A percentile compares a stretch with the other conserved stretches of the same genome.
These are phyloP conservation scores for Arctocebus calabarensis DNA, from an alignment of 2,797 vertebrate species.

Conservation along the genomic window DNA sequence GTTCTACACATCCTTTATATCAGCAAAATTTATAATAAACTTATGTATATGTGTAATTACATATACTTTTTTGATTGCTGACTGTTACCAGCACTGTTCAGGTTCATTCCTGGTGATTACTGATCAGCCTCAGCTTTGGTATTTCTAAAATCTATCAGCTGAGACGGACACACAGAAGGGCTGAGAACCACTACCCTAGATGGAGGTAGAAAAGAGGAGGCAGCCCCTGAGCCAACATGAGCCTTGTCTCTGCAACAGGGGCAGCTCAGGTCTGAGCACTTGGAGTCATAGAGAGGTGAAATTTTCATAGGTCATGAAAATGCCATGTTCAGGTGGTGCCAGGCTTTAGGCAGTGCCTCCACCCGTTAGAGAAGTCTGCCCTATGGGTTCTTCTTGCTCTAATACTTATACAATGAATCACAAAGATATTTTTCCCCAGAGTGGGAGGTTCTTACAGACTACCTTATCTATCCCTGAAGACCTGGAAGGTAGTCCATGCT, in stretches of 20 bases:
- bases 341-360: not conserved
- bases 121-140: fast-evolving
- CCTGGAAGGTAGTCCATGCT: not conserved
- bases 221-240: not conserved
- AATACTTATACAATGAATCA: not conserved
- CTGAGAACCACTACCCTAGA: not conserved
- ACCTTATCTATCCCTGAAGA: not conserved
- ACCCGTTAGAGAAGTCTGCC: not conserved
- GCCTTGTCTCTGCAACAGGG: not conserved
- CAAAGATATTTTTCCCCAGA: not conserved
- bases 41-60: fast-evolving
- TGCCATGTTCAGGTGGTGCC: too few relatives aligned
- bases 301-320: too few relatives aligned
- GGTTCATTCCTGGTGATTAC: not conserved
- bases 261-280: not conserved
- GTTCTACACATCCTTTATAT: not conserved
- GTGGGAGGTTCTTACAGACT: not conserved
- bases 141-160: not conserved
- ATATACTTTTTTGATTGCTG: not conserved
- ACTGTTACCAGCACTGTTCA: not conserved
- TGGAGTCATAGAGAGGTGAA: not conserved
- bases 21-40: not conserved
- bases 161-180: not conserved
- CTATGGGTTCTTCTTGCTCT: not conserved
- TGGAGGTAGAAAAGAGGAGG: not conserved